These are phyloP conservation scores for Saccostrea cuccullata DNA, from an alignment of 1,140 invertebrate species.

Conservation along the genomic window DNA sequence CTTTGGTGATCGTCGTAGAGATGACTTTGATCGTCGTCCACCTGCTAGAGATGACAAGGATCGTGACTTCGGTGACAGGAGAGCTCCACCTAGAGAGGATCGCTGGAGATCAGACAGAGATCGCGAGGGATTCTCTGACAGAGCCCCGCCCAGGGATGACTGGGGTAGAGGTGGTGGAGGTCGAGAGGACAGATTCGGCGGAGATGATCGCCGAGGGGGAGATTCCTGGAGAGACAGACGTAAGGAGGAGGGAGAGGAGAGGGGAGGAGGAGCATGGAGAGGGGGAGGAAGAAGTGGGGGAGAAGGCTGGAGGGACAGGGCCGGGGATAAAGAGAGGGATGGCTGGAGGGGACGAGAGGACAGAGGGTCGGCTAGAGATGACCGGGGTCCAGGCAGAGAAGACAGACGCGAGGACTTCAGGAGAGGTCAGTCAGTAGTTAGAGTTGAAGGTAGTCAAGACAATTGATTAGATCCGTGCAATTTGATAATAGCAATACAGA, in stretches of 20 bases:
- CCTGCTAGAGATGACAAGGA: constrained; percentile 14
- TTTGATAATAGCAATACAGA: too few species aligned
- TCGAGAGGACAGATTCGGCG: constrained; percentile 42
- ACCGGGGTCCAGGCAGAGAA: neutral
- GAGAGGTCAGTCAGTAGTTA: constrained; percentile 37
- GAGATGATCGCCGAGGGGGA: constrained; percentile 36
- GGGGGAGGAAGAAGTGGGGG: constrained; percentile 29
- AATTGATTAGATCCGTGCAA: too few species aligned
- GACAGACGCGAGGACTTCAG: constrained; percentile 44
- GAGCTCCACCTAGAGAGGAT: constrained; percentile 42
- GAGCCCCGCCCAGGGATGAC: constrained; percentile 58
- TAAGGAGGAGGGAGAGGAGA: neutral
- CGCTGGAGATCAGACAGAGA: constrained; percentile 49
- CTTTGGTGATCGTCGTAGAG: neutral
- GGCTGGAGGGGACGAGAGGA: constrained; percentile 21
- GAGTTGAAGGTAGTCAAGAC: neutral
- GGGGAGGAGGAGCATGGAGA: constrained; percentile 12
- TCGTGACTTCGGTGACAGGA: constrained; percentile 41
- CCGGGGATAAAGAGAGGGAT: constrained; percentile 32
- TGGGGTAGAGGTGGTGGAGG: constrained; percentile 33
- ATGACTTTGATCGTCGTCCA: neutral
- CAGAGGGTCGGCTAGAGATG: neutral
- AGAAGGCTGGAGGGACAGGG: constrained; percentile 33
- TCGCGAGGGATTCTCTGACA: neutral
- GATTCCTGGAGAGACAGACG: constrained; percentile 26